Percentiles rank a stretch among this genome's conserved stretches.
phyloP scores from a whole-genome alignment of 2,888 invertebrate genomes.

The Agriopis marginaria region DNA sequence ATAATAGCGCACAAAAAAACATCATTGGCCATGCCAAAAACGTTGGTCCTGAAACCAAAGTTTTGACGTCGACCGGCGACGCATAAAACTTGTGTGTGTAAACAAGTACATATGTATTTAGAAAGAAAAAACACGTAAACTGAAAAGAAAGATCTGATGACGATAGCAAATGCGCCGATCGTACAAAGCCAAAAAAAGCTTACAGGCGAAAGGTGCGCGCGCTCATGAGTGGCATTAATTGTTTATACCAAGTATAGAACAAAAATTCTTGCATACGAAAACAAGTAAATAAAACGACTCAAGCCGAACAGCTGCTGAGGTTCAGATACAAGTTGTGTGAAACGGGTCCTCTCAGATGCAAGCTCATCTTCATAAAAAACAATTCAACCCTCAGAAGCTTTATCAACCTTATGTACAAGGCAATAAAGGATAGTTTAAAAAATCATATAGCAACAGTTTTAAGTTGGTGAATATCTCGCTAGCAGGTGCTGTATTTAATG shows the following conservation, averaged over 20 bases:
- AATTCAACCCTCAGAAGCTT: neutral
- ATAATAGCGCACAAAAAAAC: no score
- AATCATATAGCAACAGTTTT: neutral
- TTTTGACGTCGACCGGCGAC: no score
- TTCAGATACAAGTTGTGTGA: slow-evolving; percentile 64
- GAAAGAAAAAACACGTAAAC: no score
- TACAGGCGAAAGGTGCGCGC: no score
- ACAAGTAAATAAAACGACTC: slow-evolving; percentile 56
- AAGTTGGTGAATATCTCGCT: slow-evolving; percentile 27
- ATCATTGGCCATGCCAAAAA: no score
- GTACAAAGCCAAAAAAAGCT: no score
- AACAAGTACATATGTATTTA: no score
- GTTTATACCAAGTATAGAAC: neutral
- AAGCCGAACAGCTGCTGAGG: slow-evolving; percentile 65
- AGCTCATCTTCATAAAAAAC: slow-evolving; percentile 54
- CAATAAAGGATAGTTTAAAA: slow-evolving; percentile 2
- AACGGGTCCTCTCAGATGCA: slow-evolving; percentile 59
- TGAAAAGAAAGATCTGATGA: no score
- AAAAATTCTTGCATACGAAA: slow-evolving; percentile 10
- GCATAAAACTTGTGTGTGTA: no score
- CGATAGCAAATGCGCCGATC: no score
- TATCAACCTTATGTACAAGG: neutral
- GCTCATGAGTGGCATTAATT: no score
- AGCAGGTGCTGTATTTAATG: slow-evolving; percentile 29
- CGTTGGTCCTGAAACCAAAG: no score